Evolutionary conservation across 1,140 invertebrate genomes (phyloP), one percentile per base, ranked within the genome.

Genomic region (Portunus trituberculatus): DNA sequence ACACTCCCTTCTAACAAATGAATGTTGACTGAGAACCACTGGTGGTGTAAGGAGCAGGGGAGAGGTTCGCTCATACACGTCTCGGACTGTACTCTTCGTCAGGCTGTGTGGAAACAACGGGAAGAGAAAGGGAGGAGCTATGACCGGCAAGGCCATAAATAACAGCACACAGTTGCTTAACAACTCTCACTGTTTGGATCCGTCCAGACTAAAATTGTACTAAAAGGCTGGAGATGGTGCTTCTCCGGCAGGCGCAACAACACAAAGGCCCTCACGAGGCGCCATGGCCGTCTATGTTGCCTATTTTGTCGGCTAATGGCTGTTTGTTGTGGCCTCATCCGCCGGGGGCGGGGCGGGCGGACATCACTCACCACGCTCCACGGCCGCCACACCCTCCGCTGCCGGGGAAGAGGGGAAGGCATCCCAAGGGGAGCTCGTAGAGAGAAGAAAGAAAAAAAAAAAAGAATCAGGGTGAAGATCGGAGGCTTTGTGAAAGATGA

Each of bases 281-380:
- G 94, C 94, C 94, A 92, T 76, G 91, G 52, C 91, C 59, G 16
- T 92, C 91, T 92, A 93, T 95, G 94, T 95, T 95, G 94, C 83
- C 94, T 95, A 93, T 95, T 92, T 95, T 95, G 94, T 92, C 84
- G 94, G 91, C 94, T 95, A 95, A 95, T 95, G 94, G 94, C 91
- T 95, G 94, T 95, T 95, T 95, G 94, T 95, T 95, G 94, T 95
- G 94, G 94, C 91, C 84, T 92, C 94, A 92, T 87, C 91, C 84
- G 91, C 59, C n/a, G 45, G 90, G 94, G 94, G 94, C 94, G 94
- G 91, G 84, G 91, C 91, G 16, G n/a, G 29, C 29, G 83, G 31
- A 67, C 94, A 95, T 95, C 94, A 95, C 94, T 95, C 94, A 95
- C 94, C 32, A 39, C 52, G 20, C 90, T 91, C 90, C 52, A 91